Evolutionary conservation across 2,797 vertebrate genomes (phyloP), one percentile per base, ranked within the genome.

Genomic region (Alouatta caraya): DNA sequence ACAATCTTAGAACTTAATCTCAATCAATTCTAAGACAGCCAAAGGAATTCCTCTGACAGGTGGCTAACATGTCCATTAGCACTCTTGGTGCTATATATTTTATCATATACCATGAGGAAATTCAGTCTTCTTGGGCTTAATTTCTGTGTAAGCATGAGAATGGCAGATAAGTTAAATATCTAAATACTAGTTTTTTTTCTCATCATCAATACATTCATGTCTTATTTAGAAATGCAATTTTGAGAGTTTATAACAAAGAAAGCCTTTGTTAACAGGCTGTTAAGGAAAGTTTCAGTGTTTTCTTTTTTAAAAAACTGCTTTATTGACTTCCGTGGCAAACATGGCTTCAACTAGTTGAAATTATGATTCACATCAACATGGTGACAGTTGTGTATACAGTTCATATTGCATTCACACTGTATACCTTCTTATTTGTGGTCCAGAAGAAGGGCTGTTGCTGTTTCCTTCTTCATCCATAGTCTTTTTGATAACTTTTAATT

Each of bases 351-450:
- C 96, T 97, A 97, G 93, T 96, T 96, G 97, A 92, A 98, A 95
- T 95, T 93, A 97, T 92, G 86, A 96, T 97, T 98, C 97, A 98
- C 97, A 98, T 98, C 97, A 98, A 67, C 61, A 67, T 67, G 61
- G 98, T 98, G 98, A 98, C 94, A 97, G 57, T 46, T 85, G 94
- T 67, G 86, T 98, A 94, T 95, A 95, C 94, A 98, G 97, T 79
- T 98, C 92, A 67, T 19, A 33, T n/a, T 67, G 61, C 15, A 8
- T 17, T 67, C 61, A 93, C 75, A 80, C 3, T 82, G 52, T 72
- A 83, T 26, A 24, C 73, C 97, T 98, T 99, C 14, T 99, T 99
- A 97, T 98, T 99, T 13, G 99, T 98, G 93, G 98, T 98, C 93
- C 96, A 50, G 94, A 92, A 48, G 94, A 97, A 39, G 67, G 88